Base-by-base conservation (phyloP, 2,113 vertebrate genomes). In the Myotis brandtii region DNA sequence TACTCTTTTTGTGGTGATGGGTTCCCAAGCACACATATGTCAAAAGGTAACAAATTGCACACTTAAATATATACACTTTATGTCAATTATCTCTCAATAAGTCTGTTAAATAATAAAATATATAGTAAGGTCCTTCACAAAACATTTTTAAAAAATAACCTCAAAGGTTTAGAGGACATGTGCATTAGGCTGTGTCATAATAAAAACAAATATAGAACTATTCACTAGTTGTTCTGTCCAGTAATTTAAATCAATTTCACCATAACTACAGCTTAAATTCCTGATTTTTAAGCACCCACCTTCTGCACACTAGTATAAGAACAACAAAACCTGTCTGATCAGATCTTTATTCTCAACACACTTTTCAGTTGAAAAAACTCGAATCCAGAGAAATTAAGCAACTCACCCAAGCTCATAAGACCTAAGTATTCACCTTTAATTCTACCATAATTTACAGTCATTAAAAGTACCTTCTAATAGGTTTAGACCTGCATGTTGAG, bases 271-370 rank as follows among this genome's bases (percentile, higher is more conserved):
- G 69, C 64, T 14, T 3, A 85, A 89, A 80, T 43, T 90, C 64
- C 92, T 66, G 79, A 72, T 40, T 96, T 96, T 93, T 90, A 56
- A 94, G 76, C 20, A 76, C 5, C 9, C 43, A n/a, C 0, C 2
- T 64, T 73, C 32, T 27, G 48, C 5, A 59, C 25, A 83, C 7
- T 80, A 59, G 23, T 37, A 20, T 40, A 73, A 75, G 43, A 75
- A 89, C n/a, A 75, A 89, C n/a, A 91, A 81, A 54, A 75, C 0
- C 8, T 12, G 11, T 46, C 27, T 81, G 75, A 72, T 66, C 20
- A 88, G 52, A 56, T 75, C 87, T 91, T 79, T 80, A 76, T 16
- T 80, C 37, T 43, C 17, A 89, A 40, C 34, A 81, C 52, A 40
- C 54, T 32, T 93, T 87, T 73, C 27, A 93, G 80, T 1, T 79